Percentiles rank a stretch among this genome's conserved stretches.
Evolutionary conservation across 2,888 invertebrate species (phyloP).

Genomic region (Microdon myrmicae): DNA sequence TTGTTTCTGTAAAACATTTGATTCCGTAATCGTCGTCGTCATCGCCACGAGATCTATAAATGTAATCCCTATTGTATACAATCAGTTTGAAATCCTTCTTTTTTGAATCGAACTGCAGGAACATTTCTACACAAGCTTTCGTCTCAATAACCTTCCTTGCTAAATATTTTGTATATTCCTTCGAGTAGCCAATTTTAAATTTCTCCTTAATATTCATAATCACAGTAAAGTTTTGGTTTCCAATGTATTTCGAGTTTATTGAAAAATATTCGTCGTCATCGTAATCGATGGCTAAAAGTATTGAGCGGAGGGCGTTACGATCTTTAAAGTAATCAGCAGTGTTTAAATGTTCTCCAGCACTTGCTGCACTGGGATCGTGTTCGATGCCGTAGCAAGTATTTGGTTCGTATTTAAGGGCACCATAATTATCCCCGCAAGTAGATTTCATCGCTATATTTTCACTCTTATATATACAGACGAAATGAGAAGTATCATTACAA

Average conservation of each 20-base stretch:
- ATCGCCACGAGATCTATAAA: conserved; percentile 66
- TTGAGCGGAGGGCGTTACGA: conserved; percentile 49
- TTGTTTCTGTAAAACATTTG: conserved; percentile 73
- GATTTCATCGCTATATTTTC: conserved; percentile 52
- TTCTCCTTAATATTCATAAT: conserved; percentile 54
- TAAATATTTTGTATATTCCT: conserved; percentile 38
- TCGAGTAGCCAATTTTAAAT: conserved; percentile 32
- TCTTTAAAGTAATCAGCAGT: conserved; percentile 55
- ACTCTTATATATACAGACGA: conserved; percentile 57
- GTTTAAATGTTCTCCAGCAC: conserved; percentile 41
- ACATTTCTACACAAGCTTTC: conserved; percentile 53
- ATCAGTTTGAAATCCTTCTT: conserved; percentile 65
- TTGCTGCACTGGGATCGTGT: conserved; percentile 50
- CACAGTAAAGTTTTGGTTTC: conserved; percentile 47
- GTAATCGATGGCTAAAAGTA: conserved; percentile 49
- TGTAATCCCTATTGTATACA: conserved; percentile 70
- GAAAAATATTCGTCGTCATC: conserved; percentile 42
- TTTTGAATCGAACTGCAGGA: conserved; percentile 53
- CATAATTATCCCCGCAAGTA: conserved; percentile 57
- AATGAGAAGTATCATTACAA: conserved; percentile 54
- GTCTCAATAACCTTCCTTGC: conserved; percentile 45
- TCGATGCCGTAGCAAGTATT: conserved; percentile 59
- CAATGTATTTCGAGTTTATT: conserved; percentile 41
- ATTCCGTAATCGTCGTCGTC: conserved; percentile 67
- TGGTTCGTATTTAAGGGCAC: conserved; percentile 57